Evolutionary conservation across 2,113 vertebrate genomes (phyloP).

Genomic region (Nanger granti): DNA sequence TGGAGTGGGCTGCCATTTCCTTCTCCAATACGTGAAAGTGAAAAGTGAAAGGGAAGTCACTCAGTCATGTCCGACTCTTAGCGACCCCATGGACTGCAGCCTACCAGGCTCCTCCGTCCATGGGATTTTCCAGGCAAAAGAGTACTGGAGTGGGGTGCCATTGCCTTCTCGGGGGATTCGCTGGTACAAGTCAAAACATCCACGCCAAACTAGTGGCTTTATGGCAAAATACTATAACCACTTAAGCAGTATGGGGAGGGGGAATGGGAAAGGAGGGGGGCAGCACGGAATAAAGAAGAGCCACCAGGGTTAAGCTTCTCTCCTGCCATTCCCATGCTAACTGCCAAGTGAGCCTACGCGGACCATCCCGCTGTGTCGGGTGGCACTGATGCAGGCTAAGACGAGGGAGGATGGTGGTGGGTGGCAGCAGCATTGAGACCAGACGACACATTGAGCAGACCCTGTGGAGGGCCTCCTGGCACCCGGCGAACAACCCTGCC

Average conservation of each 20-base stretch:
- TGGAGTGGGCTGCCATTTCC: too few species aligned
- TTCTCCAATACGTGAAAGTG: too few species aligned
- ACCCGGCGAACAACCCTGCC: too few species aligned
- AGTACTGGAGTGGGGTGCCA: too few species aligned
- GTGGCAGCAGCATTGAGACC: background rate
- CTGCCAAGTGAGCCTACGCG: too few species aligned
- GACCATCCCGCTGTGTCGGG: background rate
- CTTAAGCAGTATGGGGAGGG: background rate
- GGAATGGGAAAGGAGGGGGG: background rate
- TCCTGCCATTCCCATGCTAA: background rate
- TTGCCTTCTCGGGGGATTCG: background rate
- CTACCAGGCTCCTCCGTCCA: fast-evolving
- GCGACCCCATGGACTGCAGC: too few species aligned
- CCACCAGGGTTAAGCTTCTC: background rate
- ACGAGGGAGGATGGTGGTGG: background rate
- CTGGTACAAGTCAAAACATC: background rate
- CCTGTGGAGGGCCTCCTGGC: background rate
- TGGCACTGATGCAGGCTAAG: background rate
- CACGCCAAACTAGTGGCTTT: background rate
- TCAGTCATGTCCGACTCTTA: fast-evolving
- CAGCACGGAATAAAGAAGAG: background rate
- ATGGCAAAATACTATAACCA: background rate
- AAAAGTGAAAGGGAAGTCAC: fast-evolving
- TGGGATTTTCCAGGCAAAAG: too few species aligned
- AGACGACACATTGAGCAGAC: background rate